Percentiles rank a stretch among this genome's conserved stretches.
Evolutionary conservation across 2,113 vertebrate species (phyloP).

Genomic region (Spermophilus dauricus): DNA sequence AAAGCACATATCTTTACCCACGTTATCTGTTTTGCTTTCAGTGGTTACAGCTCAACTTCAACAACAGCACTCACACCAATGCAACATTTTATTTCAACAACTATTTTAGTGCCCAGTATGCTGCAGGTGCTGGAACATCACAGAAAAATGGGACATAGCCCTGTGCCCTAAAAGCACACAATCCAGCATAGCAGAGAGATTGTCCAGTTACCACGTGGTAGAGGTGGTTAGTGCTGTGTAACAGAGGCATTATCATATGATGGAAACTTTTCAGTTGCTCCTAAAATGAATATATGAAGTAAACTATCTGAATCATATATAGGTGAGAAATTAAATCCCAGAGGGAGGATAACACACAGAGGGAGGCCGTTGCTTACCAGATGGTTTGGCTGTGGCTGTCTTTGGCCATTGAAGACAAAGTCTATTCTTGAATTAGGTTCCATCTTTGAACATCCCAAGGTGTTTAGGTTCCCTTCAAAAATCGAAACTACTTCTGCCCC

Average conservation of each 20-base stretch:
- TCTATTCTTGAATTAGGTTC: background rate
- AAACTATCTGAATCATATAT: background rate
- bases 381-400: background rate
- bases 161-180: background rate
- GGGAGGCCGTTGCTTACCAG: background rate
- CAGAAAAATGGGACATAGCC: background rate
- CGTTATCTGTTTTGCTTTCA: slow-evolving; percentile 20
- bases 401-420: background rate
- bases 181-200: background rate
- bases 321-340: slow-evolving; percentile 12
- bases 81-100: slow-evolving; percentile 22
- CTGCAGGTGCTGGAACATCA: background rate
- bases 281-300: background rate
- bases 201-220: background rate
- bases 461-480: background rate
- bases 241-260: background rate
- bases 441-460: background rate
- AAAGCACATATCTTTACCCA: background rate
- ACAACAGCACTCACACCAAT: background rate
- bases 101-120: background rate
- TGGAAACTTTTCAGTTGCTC: background rate
- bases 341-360: background rate
- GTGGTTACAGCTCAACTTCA: background rate
- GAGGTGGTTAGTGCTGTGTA: background rate
- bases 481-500: background rate